Evolutionary conservation across 1,140 invertebrate genomes (phyloP), one percentile per base, ranked within the genome.

Genomic region (Lysiphlebus fabarum): DNA sequence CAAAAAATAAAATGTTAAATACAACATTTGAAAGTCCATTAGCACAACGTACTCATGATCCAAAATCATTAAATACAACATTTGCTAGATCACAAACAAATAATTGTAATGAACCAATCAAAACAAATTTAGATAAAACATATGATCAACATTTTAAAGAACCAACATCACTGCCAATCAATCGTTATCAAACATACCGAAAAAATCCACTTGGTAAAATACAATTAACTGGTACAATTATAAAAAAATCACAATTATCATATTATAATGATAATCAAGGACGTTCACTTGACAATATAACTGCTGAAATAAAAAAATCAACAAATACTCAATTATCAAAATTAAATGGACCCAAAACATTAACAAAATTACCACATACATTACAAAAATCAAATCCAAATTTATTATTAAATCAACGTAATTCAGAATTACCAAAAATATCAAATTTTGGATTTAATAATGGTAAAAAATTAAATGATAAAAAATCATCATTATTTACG

Each of bases 351-450:
- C 69, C 71, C 0, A 68, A 62, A 5, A 65, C 61, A 37, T 66
- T 73, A 6, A 74, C 75, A 1, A 76, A 72, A 33, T 58, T 77
- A 36, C 76, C 77, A 1, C 67, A 73, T n/a, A 70, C 67, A 6
- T 63, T 80, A 38, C 76, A 78, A 53, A 80, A 78, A 34, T 80
- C 78, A 0, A 77, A 79, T 71, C 78, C 78, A 0, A 80, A 80
- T 72, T 62, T 79, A 0, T 59, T 67, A 6, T 72, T 69, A 1
- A 70, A 58, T 38, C 62, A 72, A 4, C 17, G 26, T 5, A 47
- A 59, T 7, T 56, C 59, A 0, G 66, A 65, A 41, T 51, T 45
- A 4, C 54, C 53, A 1, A 50, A 56, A 8, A 57, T 62, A 38
- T 56, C 67, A 11, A 68, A 65, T 36, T 55, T 68, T 7, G 66